Evolutionary conservation across 1,140 invertebrate genomes (phyloP).

Genomic region (Pteromalus puparum): DNA sequence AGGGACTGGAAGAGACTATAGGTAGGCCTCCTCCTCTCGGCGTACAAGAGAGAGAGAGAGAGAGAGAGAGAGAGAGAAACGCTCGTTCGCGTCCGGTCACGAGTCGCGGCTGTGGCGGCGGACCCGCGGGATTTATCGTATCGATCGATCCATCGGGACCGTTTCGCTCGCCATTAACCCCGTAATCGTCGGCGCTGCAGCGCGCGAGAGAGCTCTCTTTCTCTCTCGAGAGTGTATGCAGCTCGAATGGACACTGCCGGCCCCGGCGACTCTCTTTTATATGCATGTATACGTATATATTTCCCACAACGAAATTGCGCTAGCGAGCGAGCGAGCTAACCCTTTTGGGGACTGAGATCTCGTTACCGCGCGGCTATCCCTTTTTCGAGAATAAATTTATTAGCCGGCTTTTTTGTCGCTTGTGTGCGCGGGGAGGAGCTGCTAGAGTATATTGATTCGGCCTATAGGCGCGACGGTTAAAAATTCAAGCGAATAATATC

Average conservation of each 20-base stretch:
- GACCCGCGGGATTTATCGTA: slow-evolving; percentile 57
- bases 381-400: slow-evolving; percentile 6
- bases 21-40: background rate
- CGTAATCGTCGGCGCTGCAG: slow-evolving; percentile 38
- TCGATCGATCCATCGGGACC: slow-evolving; percentile 53
- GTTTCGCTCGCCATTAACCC: slow-evolving; percentile 56
- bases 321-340: slow-evolving; percentile 13
- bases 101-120: slow-evolving; percentile 55
- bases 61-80: background rate
- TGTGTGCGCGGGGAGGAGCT: too few relatives aligned
- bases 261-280: slow-evolving; percentile 23
- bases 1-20: background rate
- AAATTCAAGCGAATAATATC: background rate
- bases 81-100: slow-evolving; percentile 37
- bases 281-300: background rate
- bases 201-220: background rate
- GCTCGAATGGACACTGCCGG: background rate
- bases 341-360: slow-evolving; percentile 29
- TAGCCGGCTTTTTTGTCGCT: background rate
- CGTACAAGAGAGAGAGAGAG: background rate
- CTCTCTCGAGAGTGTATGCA: slow-evolving; percentile 3
- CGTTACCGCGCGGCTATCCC: background rate
- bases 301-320: slow-evolving; percentile 38
- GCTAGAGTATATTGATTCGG: background rate
- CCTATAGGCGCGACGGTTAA: background rate